phyloP scores from a whole-genome alignment of 53 echinoderm and acorn worm genomes.

The Arbacia lixula region DNA sequence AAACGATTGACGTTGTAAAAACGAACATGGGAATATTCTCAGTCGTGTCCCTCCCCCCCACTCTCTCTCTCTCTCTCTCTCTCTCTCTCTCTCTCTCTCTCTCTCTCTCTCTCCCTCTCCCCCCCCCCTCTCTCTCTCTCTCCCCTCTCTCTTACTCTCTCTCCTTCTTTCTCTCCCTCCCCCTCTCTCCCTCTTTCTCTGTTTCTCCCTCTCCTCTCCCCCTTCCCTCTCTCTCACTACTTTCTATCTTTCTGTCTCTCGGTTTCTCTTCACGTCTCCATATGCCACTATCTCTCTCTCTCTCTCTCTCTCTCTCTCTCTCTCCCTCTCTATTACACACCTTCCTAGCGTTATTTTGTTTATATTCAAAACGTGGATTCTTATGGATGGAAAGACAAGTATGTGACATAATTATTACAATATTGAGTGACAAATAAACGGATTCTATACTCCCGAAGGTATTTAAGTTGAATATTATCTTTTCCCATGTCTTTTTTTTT shows the following conservation, averaged over 20 bases:
- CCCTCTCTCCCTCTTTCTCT: not conserved
- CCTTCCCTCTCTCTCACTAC: not conserved
- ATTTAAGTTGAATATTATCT: too few relatives aligned
- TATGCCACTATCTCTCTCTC: not conserved
- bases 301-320: not conserved
- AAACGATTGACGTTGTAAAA: too few relatives aligned
- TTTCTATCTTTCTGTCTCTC: constrained; percentile 4
- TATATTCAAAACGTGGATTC: too few relatives aligned
- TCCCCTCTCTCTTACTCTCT: not conserved
- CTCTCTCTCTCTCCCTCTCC: not conserved
- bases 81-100: not conserved
- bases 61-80: not conserved
- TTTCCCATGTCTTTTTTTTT: too few relatives aligned
- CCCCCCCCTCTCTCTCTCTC: not conserved
- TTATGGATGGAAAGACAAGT: too few relatives aligned
- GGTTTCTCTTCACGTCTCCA: not conserved
- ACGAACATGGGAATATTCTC: too few relatives aligned
- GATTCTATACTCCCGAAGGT: too few relatives aligned
- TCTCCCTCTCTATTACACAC: not conserved
- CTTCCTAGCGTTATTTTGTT: too few relatives aligned
- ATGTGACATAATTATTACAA: too few relatives aligned
- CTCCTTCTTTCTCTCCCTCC: not conserved
- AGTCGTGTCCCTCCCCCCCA: too few relatives aligned
- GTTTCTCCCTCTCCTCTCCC: not conserved
- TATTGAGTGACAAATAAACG: too few relatives aligned